These are phyloP conservation scores for Passer domesticus DNA, from an alignment of 2,113 vertebrate genomes.

Conservation along the genomic window DNA sequence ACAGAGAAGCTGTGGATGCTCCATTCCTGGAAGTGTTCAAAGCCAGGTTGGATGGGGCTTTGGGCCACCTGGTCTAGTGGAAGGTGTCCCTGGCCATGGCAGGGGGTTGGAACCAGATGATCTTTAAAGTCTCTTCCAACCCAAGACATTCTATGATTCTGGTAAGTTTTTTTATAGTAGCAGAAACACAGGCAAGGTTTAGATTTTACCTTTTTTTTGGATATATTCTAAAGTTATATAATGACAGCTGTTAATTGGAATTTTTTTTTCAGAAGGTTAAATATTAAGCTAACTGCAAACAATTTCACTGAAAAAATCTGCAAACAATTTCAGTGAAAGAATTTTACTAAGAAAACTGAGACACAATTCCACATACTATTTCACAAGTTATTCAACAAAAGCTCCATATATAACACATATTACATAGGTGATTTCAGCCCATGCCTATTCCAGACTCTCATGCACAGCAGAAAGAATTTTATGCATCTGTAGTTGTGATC, in stretches of 20 bases:
- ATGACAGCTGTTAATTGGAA: background rate
- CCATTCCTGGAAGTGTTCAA: background rate
- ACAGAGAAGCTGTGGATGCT: background rate
- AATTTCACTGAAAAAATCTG: background rate
- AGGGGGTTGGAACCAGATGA: background rate
- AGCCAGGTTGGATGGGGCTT: background rate
- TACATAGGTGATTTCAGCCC: background rate
- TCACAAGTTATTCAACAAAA: background rate
- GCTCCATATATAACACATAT: accelerated
- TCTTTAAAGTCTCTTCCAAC: background rate
- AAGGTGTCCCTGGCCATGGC: background rate
- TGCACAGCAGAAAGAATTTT: background rate
- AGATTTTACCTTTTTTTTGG: background rate
- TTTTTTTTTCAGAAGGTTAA: background rate
- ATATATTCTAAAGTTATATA: background rate
- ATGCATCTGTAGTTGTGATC: background rate
- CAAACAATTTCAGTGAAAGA: background rate
- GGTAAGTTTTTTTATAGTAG: background rate
- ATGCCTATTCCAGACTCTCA: background rate
- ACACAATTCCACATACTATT: background rate
- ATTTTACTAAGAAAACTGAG: background rate
- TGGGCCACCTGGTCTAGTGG: background rate
- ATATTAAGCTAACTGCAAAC: background rate
- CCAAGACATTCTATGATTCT: background rate
- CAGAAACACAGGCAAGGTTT: background rate